These are phyloP conservation scores for Bembecia ichneumoniformis DNA, from an alignment of 2,888 invertebrate genomes.

Conservation along the genomic window DNA sequence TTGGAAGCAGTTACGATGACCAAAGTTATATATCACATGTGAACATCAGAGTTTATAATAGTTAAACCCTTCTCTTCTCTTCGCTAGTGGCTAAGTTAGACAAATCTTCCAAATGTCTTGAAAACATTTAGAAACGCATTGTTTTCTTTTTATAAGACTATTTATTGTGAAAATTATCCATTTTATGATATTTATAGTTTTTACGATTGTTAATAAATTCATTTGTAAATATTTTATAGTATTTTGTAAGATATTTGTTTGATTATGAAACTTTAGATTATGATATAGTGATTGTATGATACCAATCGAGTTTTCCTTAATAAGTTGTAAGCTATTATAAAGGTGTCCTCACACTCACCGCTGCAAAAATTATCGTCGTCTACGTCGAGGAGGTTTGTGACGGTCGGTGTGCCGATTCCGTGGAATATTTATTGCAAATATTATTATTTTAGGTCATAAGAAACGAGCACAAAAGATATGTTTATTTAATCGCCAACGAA, in stretches of 20 bases:
- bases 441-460: conserved; percentile 37
- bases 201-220: conserved; percentile 53
- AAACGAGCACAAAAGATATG: conserved; percentile 63
- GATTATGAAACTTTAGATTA: conserved; percentile 22
- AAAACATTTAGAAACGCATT: conserved; percentile 47
- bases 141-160: conserved; percentile 46
- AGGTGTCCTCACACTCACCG: conserved; percentile 12
- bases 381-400: too few species aligned
- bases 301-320: conserved; percentile 27
- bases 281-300: conserved; percentile 24
- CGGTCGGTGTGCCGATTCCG: conserved; percentile 6
- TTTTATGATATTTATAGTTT: conserved; percentile 62
- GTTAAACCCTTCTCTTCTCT: not conserved
- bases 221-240: conserved; percentile 59
- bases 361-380: too few species aligned
- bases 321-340: conserved; percentile 23
- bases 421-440: conserved; percentile 52
- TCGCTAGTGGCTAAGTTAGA: conserved; percentile 6
- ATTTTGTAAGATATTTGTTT: conserved; percentile 35
- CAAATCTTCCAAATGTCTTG: conserved; percentile 36
- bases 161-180: conserved; percentile 56
- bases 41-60: conserved; percentile 28
- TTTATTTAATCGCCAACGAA: conserved; percentile 41
- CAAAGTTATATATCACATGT: conserved; percentile 60
- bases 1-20: conserved; percentile 28